Base-by-base conservation (phyloP, 2,797 vertebrate species). In the Crocodylus rhombifer region DNA sequence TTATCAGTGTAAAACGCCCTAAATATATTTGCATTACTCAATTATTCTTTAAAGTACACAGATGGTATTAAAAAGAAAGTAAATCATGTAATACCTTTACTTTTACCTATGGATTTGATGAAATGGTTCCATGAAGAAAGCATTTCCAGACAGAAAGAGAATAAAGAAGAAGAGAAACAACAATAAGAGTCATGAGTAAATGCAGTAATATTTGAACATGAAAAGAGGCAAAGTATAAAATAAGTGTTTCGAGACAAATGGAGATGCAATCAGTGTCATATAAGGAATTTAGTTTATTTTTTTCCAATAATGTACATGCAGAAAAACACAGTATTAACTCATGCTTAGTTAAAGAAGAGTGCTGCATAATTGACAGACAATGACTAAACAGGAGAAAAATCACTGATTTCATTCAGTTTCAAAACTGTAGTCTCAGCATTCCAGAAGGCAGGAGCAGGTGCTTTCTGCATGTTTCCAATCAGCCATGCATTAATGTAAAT, bases 31-130 rank as follows among this genome's bases (percentile, higher is more conserved):
- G 75, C 60, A 95, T 97, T 91, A 96, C 78, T 97, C 92, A 95
- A 51, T 96, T 21, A 96, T 88, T 96, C 76, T 92, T 73, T 96
- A 81, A 95, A 96, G 86, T 87, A 97, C 82, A 97, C n/a, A 93
- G 95, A 96, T 95, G 95, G 77, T 87, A 97, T 95, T 97, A 89
- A 95, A 97, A 97, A 98, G 93, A 97, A 98, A 97, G 90, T 97
- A 98, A 97, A 97, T 96, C 93, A 97, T 98, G 94, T 97, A 98
- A 98, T 99, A 99, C 99, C 99, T 99, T 99, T 99, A 98, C 97
- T 99, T 99, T 99, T 99, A 99, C 99, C 99, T 99, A 99, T 98
- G 97, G 97, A 98, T 98, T 99, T 98, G 99, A 98, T 99, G 99
- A 98, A 99, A 99, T 99, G 99, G 97, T 98, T 99, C 99, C 99